Evolutionary conservation across 2,113 vertebrate species (phyloP).

Genomic region (Saimiri boliviensis): DNA sequence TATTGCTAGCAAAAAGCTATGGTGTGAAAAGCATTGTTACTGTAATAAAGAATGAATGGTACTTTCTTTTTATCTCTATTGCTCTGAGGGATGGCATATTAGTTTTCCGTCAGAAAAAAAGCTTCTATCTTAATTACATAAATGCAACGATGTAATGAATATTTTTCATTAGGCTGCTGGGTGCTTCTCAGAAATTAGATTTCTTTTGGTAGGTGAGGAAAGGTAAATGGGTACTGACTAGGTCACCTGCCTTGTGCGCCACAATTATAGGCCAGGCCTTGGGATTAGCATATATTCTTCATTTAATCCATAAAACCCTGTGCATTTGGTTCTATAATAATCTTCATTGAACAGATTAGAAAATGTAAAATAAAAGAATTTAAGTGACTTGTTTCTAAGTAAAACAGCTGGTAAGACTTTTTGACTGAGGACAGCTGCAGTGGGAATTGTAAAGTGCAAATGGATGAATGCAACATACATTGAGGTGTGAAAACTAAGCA

Average conservation of each 20-base stretch:
- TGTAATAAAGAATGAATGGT: background rate
- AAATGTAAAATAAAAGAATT: conserved; percentile 27
- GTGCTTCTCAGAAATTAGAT: background rate
- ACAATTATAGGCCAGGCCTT: background rate
- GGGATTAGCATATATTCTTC: background rate
- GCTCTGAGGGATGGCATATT: background rate
- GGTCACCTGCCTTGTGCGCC: background rate
- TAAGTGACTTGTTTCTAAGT: conserved; percentile 3
- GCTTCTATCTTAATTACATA: background rate
- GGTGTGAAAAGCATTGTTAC: background rate
- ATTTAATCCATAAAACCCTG: background rate
- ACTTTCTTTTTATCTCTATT: background rate
- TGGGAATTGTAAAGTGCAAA: background rate
- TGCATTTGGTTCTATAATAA: background rate
- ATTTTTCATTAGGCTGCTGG: background rate
- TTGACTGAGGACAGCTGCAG: background rate
- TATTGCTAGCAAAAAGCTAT: background rate
- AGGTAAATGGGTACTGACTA: background rate
- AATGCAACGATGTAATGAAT: background rate
- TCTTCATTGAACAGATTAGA: conserved; percentile 11
- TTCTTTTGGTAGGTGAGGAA: background rate
- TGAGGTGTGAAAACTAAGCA: background rate
- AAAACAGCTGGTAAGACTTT: background rate
- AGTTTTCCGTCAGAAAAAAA: background rate
- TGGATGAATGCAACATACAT: background rate